Percentiles rank a stretch among this genome's conserved stretches.
phyloP scores from a whole-genome alignment of 2,888 invertebrate species.

The Norana najaformis region DNA sequence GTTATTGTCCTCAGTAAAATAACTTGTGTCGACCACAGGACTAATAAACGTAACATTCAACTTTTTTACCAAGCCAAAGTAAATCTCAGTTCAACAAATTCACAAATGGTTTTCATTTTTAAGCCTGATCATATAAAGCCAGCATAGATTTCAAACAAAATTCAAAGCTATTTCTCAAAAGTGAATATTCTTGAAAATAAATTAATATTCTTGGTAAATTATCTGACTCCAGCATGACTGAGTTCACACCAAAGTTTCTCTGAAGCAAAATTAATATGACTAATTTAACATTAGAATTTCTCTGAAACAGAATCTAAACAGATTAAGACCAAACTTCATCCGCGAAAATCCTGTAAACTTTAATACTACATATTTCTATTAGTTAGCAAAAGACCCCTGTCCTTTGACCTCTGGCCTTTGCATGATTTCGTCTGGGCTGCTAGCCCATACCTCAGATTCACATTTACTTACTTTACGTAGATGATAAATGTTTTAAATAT shows the following conservation, averaged over 20 bases:
- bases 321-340: neutral
- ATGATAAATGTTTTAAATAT: neutral
- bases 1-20: no score
- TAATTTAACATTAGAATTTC: neutral
- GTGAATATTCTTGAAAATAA: neutral
- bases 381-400: no score
- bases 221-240: neutral
- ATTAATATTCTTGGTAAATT: neutral
- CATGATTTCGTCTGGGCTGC: no score
- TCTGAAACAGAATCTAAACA: neutral
- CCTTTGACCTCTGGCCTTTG: no score
- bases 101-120: no score
- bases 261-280: neutral
- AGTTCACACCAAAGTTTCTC: neutral
- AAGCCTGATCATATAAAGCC: neutral
- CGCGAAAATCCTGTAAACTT: neutral
- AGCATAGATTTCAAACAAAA: neutral
- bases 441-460: neutral
- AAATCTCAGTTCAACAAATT: no score
- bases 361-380: no score
- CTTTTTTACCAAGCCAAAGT: neutral
- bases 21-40: no score
- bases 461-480: no score
- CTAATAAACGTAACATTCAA: neutral
- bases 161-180: neutral